Evolutionary conservation across 2,888 invertebrate species (phyloP).

Genomic region (Lasioglossum morio): DNA sequence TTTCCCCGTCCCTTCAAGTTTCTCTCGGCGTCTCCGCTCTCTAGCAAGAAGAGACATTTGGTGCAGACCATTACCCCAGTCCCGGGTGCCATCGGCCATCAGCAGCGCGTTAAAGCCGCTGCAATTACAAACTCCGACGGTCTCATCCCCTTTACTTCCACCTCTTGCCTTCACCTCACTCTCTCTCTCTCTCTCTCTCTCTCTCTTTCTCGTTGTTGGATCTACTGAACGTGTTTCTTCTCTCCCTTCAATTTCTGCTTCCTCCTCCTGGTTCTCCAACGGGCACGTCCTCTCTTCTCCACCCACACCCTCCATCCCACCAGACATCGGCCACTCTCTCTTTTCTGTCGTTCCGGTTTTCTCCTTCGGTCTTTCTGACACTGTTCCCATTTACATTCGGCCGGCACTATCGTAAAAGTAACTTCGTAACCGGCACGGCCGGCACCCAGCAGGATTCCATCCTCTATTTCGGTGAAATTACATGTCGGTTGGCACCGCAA

Average conservation of each 20-base stretch:
- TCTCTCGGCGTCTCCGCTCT: conserved; percentile 48
- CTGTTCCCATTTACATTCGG: conserved; percentile 72
- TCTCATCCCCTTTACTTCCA: conserved; percentile 71
- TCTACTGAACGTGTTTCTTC: neutral
- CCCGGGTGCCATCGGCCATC: conserved; percentile 81
- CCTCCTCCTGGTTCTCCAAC: conserved; percentile 18
- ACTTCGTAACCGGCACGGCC: conserved; percentile 77
- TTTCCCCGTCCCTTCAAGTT: conserved; percentile 60
- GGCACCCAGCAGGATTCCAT: conserved; percentile 67
- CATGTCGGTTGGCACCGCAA: conserved; percentile 70
- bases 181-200: neutral
- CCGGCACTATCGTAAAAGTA: conserved; percentile 79
- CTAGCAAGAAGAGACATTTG: conserved; percentile 78
- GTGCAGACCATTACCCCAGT: conserved; percentile 80
- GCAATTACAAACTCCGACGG: conserved; percentile 82
- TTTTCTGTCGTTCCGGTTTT: conserved; percentile 47
- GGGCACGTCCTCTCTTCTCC: conserved; percentile 31
- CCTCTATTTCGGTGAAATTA: conserved; percentile 74
- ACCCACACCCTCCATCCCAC: neutral
- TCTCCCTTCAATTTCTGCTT: conserved; percentile 22
- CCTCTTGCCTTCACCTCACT: conserved; percentile 41
- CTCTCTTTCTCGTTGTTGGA: neutral
- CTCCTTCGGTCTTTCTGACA: conserved; percentile 48
- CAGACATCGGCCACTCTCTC: conserved; percentile 45
- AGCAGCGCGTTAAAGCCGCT: conserved; percentile 81